phyloP scores from a whole-genome alignment of 2,113 vertebrate genomes.

The Tapirus terrestris region DNA sequence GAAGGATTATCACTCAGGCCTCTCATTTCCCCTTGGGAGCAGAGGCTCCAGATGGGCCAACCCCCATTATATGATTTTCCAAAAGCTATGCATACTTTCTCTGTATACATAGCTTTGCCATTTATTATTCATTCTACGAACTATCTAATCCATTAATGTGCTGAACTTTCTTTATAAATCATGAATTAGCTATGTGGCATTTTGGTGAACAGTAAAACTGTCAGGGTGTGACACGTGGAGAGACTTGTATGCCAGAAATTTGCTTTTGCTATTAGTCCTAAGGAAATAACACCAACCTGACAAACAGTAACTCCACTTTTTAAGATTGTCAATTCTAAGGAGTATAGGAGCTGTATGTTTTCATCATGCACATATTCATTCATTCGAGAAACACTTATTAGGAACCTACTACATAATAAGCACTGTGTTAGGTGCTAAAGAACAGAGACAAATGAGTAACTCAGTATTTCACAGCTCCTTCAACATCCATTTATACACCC shows the following conservation, averaged over 20 bases:
- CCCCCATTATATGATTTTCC: background rate
- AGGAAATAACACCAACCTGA: slow-evolving; percentile 4
- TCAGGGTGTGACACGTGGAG: background rate
- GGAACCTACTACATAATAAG: background rate
- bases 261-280: background rate
- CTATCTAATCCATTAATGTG: slow-evolving; percentile 60
- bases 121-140: slow-evolving; percentile 63
- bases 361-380: background rate
- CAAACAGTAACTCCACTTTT: background rate
- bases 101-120: slow-evolving; percentile 35
- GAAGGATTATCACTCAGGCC: slow-evolving; percentile 49
- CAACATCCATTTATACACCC: background rate
- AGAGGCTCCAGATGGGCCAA: slow-evolving; percentile 41
- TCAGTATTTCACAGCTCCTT: background rate
- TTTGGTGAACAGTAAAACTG: slow-evolving; percentile 31
- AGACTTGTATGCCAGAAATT: background rate
- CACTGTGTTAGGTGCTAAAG: background rate
- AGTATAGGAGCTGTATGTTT: background rate
- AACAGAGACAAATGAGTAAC: background rate
- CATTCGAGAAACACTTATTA: background rate
- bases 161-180: slow-evolving; percentile 67
- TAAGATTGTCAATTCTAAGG: background rate
- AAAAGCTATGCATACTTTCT: slow-evolving; percentile 58
- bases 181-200: slow-evolving; percentile 69
- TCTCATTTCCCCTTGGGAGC: slow-evolving; percentile 16